A percentile compares a stretch with the other conserved stretches of the same genome.
These are phyloP conservation scores for Pseudotriccus pelzelni DNA, from an alignment of 2,797 vertebrate species.

Conservation along the genomic window DNA sequence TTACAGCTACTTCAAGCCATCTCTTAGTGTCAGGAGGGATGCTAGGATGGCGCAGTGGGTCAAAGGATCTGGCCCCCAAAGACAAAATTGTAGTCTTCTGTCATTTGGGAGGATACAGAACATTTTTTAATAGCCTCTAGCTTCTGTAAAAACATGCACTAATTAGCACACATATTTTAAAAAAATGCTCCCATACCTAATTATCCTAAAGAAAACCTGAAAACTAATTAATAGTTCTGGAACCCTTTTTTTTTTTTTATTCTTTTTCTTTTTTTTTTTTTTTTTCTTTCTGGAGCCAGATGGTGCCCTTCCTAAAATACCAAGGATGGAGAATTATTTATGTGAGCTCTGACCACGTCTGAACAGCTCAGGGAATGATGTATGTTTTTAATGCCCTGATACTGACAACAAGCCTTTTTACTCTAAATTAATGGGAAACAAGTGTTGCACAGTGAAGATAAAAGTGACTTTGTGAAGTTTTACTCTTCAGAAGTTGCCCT, in stretches of 20 bases:
- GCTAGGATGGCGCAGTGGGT: not conserved
- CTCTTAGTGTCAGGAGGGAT: not conserved
- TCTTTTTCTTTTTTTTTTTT: not conserved
- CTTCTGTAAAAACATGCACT: not conserved
- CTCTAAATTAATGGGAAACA: constrained; percentile 54
- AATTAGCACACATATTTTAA: not conserved
- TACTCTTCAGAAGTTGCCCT: not conserved
- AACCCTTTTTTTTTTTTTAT: not conserved
- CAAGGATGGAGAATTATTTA: constrained; percentile 46
- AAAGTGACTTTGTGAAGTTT: constrained; percentile 59
- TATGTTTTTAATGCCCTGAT: constrained; percentile 44
- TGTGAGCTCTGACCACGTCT: constrained; percentile 45
- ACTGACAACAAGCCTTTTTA: constrained; percentile 49
- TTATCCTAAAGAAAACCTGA: not conserved
- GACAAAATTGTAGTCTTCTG: not conserved
- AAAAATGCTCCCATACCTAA: not conserved
- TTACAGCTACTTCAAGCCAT: not conserved
- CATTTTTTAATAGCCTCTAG: not conserved
- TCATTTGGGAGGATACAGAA: not conserved
- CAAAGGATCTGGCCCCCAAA: not conserved
- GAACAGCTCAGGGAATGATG: constrained; percentile 27
- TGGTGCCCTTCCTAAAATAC: constrained; percentile 45
- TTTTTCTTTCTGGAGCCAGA: constrained; percentile 3
- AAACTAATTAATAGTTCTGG: constrained; percentile 17
- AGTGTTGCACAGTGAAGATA: not conserved